Conservation (phyloP, 1,140 invertebrate species). For the Nylanderia fulva region DNA sequence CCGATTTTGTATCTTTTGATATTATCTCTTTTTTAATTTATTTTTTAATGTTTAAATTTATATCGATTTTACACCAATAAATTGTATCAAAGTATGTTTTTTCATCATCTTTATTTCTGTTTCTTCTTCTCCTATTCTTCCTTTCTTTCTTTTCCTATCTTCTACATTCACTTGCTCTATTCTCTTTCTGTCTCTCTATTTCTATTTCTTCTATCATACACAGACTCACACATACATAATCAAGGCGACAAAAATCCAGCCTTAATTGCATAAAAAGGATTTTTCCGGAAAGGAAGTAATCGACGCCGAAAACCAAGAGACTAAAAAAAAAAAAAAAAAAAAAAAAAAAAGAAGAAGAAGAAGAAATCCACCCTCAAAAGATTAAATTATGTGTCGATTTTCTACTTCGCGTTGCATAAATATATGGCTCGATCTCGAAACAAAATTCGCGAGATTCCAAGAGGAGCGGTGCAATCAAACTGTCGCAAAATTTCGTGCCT, state of each 20-base stretch:
- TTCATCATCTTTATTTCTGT: background rate
- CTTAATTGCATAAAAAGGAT: slow-evolving; percentile 24
- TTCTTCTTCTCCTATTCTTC: slow-evolving; percentile 8
- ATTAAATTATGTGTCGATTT: background rate
- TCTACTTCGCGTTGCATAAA: background rate
- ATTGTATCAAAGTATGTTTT: slow-evolving; percentile 18
- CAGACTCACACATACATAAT: slow-evolving; percentile 15
- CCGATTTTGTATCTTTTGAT: background rate
- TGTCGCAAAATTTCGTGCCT: slow-evolving; percentile 4
- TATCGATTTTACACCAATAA: slow-evolving; percentile 43
- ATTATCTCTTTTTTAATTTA: slow-evolving; percentile 1
- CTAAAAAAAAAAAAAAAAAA: background rate
- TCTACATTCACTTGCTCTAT: background rate
- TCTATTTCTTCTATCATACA: slow-evolving; percentile 3
- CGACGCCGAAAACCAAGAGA: slow-evolving; percentile 2
- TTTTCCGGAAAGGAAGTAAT: slow-evolving; percentile 6
- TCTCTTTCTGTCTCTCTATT: background rate
- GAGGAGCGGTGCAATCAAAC: background rate
- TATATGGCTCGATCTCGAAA: background rate
- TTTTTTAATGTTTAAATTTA: slow-evolving; percentile 26
- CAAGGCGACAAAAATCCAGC: slow-evolving; percentile 17
- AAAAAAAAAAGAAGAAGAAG: too few species aligned
- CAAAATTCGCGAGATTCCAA: slow-evolving; percentile 29
- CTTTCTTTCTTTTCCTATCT: background rate
- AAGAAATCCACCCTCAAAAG: background rate